A percentile compares a stretch with the other conserved stretches of the same genome.
These are phyloP conservation scores for Datnioides undecimradiatus DNA, from an alignment of 2,113 vertebrate species.

Conservation along the genomic window DNA sequence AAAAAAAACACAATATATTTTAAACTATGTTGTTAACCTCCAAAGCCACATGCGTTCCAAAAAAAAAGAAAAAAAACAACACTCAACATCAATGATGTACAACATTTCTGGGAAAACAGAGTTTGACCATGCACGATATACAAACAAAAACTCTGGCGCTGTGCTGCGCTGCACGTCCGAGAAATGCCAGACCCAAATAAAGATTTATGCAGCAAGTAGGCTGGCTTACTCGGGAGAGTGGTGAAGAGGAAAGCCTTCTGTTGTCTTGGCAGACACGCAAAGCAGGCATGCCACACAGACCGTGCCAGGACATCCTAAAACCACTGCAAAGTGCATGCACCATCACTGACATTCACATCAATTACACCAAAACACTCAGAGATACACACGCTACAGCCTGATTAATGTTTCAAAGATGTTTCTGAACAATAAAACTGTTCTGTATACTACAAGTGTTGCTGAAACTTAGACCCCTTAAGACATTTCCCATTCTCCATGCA, in stretches of 20 bases:
- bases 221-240: constrained; percentile 36
- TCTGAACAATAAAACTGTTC: neutral
- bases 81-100: constrained; percentile 53
- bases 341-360: constrained; percentile 60
- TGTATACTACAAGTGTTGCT: neutral
- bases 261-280: constrained; percentile 54
- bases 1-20: constrained; percentile 44
- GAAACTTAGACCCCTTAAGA: neutral
- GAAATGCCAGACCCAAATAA: constrained; percentile 46
- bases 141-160: constrained; percentile 62
- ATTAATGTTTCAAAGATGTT: neutral
- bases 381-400: constrained; percentile 7
- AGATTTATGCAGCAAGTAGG: constrained; percentile 45
- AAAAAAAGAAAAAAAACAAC: constrained; percentile 48
- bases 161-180: constrained; percentile 21
- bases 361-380: constrained; percentile 43
- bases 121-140: constrained; percentile 56
- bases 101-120: constrained; percentile 68
- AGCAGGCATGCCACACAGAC: constrained; percentile 57
- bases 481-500: neutral
- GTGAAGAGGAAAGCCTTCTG: constrained; percentile 63
- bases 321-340: constrained; percentile 46
- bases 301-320: constrained; percentile 56
- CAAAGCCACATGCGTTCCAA: constrained; percentile 42
- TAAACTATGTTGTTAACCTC: constrained; percentile 48